Evolutionary conservation across 37 sponge, comb jelly and placozoan species (phyloP).

Genomic region (Beroe ovata): DNA sequence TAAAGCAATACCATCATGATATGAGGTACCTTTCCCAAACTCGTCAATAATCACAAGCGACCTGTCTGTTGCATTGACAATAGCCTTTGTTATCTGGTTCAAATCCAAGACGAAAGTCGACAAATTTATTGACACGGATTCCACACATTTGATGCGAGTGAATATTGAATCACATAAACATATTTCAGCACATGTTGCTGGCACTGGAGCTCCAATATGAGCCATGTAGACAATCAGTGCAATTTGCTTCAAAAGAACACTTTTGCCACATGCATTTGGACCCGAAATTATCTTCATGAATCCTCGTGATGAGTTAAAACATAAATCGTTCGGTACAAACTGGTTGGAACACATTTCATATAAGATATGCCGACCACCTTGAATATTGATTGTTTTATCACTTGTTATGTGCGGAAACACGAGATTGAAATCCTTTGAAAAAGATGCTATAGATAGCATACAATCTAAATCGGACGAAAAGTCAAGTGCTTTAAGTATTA

Average conservation of each 20-base stretch:
- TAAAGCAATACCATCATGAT: conserved; percentile 88
- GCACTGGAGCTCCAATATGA: conserved; percentile 95
- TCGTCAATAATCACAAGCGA: conserved; percentile 91
- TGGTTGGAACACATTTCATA: conserved; percentile 91
- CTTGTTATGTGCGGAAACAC: conserved; percentile 77
- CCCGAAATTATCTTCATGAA: conserved; percentile 93
- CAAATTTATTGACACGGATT: conserved; percentile 87
- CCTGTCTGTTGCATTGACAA: conserved; percentile 69
- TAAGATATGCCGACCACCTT: conserved; percentile 90
- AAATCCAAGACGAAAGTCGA: conserved; percentile 96
- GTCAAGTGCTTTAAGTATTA: conserved; percentile 78
- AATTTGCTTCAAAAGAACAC: conserved; percentile 96
- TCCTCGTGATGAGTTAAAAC: conserved; percentile 71
- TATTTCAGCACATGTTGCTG: conserved; percentile 84
- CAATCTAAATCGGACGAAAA: conserved; percentile 92
- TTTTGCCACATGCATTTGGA: conserved; percentile 99
- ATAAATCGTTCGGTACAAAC: conserved; percentile 91
- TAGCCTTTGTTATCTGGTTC: conserved; percentile 87
- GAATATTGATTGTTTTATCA: conserved; percentile 78
- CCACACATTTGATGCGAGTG: conserved; percentile 87
- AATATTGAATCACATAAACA: conserved; percentile 89
- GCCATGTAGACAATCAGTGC: conserved; percentile 94
- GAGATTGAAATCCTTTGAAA: conserved; percentile 84
- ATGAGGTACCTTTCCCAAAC: conserved; percentile 96
- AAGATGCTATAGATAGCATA: conserved; percentile 79